Evolutionary conservation across 2,888 invertebrate species (phyloP).

Genomic region (Theretra japonica): DNA sequence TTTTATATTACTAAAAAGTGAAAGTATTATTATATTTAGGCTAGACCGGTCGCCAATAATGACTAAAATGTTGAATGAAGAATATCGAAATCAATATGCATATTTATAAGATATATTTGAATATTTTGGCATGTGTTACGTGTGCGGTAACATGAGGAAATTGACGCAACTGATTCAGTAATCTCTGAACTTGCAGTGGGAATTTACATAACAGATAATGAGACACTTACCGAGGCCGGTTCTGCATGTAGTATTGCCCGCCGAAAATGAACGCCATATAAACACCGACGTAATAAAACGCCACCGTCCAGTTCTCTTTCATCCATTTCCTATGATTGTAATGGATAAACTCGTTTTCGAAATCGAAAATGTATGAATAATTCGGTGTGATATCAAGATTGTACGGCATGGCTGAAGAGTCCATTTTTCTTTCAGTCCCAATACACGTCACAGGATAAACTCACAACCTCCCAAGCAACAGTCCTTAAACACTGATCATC

Average conservation of each 20-base stretch:
- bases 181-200: slow-evolving; percentile 15
- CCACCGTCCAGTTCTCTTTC: slow-evolving; percentile 97
- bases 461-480: slow-evolving; percentile 51
- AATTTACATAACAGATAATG: slow-evolving; percentile 16
- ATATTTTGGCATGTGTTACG: background rate
- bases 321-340: slow-evolving; percentile 96
- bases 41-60: background rate
- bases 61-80: background rate
- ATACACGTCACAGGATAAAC: slow-evolving; percentile 54
- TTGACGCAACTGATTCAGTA: slow-evolving; percentile 1
- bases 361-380: slow-evolving; percentile 97
- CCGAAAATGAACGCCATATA: slow-evolving; percentile 98
- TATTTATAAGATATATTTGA: background rate
- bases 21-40: background rate
- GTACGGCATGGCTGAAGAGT: slow-evolving; percentile 77
- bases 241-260: slow-evolving; percentile 97
- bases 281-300: slow-evolving; percentile 94
- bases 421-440: slow-evolving; percentile 60
- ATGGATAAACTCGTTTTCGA: slow-evolving; percentile 97
- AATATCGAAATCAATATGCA: background rate
- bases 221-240: slow-evolving; percentile 88
- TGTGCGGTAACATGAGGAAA: background rate
- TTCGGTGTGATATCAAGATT: slow-evolving; percentile 88
- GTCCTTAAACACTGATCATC: slow-evolving; percentile 68
- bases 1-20: background rate